Evolutionary conservation across 1,140 invertebrate genomes (phyloP), one percentile per base, ranked within the genome.

Genomic region (Cotesia typhae): DNA sequence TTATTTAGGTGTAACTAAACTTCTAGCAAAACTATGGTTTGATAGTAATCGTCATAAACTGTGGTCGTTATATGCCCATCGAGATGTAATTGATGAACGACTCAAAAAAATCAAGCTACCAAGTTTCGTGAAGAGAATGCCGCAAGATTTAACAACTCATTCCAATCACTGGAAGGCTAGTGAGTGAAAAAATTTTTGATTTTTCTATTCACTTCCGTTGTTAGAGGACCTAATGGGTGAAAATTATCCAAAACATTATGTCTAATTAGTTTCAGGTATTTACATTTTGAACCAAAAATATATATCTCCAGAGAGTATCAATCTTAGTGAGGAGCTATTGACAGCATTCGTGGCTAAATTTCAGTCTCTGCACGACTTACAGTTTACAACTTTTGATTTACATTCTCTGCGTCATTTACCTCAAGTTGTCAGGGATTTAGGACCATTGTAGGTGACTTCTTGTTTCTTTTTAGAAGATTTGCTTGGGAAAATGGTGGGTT

Each of bases 391-490:
- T 10, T 74, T 57, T 28, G 76, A 78, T 65, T 9, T 78, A 20
- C 73, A 78, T 59, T 70, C 51, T 47, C 10, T 78, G 9, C 36
- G 59, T 67, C 72, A 78, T 71, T 72, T 78, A 28, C 47, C 69
- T 20, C 7, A 72, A 5, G 53, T 66, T 28, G 74, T 76, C 4
- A 9, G 41, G 10, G 60, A 74, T 35, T 68, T 74, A 20, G 75
- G 73, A 12, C 75, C 77, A 35, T 65, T 78, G 2, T 75, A 35
- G 59, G 67, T 60, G 14, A 75, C 70, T 12, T 70, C 70, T 2
- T 79, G 77, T 63, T 79, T 79, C 52, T 74, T 67, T 20, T 70
- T 74, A 1, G 78, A 79, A 66, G 67, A 75, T 67, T 60, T 77
- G 4, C 74, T 77, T 41, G 74, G 76, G 1, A 70, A 71, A 63